phyloP scores from a whole-genome alignment of 2,888 invertebrate species.

The Euzophera pinguis region DNA sequence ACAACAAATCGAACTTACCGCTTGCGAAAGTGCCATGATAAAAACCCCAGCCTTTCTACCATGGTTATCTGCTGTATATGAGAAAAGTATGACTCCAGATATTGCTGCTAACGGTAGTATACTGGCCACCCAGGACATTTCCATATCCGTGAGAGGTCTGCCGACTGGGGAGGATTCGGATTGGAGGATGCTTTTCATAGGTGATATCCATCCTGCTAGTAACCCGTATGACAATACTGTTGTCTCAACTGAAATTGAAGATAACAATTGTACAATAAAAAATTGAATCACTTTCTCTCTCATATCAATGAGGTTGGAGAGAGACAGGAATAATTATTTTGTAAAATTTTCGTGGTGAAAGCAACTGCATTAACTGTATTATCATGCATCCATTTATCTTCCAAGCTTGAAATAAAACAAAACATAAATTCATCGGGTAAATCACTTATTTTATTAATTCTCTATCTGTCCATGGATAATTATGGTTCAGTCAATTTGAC shows the following conservation, averaged over 20 bases:
- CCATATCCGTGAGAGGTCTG: slow-evolving; percentile 46
- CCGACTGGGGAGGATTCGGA: slow-evolving; percentile 50
- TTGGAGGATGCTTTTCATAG: slow-evolving; percentile 57
- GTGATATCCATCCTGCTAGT: slow-evolving; percentile 67
- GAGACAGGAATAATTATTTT: too few relatives aligned
- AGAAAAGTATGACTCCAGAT: slow-evolving; percentile 51
- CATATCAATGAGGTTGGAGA: too few relatives aligned
- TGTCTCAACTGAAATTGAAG: slow-evolving; percentile 57
- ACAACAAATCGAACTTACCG: slow-evolving; percentile 44
- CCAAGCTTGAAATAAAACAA: too few relatives aligned
- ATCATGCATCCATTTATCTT: too few relatives aligned
- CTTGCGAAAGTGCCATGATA: slow-evolving; percentile 64
- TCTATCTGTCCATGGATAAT: too few relatives aligned
- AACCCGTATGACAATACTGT: slow-evolving; percentile 60
- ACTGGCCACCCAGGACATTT: slow-evolving; percentile 67
- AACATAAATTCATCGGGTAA: too few relatives aligned
- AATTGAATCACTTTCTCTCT: not conserved
- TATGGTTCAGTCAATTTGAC: too few relatives aligned
- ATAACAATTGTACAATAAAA: too few relatives aligned
- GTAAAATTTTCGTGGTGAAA: too few relatives aligned
- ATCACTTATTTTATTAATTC: too few relatives aligned
- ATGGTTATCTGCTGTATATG: slow-evolving; percentile 55
- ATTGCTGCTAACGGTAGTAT: slow-evolving; percentile 47
- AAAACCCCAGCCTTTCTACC: slow-evolving; percentile 65
- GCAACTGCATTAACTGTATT: too few relatives aligned